Conservation (phyloP, 2,888 invertebrate genomes). For the Metellina segmentata region DNA sequence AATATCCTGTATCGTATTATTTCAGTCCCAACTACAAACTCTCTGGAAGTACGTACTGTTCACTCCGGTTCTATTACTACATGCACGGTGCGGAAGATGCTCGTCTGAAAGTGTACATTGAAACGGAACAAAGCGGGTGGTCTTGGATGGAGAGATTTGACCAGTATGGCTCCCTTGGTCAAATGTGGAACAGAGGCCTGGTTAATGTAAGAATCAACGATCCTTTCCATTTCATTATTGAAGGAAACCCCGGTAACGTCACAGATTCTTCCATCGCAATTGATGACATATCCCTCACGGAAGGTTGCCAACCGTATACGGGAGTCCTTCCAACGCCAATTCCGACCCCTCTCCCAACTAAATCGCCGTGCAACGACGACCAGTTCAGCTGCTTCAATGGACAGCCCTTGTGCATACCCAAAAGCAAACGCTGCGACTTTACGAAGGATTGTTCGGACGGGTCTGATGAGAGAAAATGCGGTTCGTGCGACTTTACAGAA, state of each 20-base stretch:
- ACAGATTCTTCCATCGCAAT: constrained; percentile 61
- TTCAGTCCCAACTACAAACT: constrained; percentile 68
- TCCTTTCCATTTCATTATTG: constrained; percentile 75
- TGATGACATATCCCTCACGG: constrained; percentile 75
- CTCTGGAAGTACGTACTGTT: constrained; percentile 24
- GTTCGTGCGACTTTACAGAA: constrained; percentile 74
- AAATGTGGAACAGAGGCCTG: constrained; percentile 66
- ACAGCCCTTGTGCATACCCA: constrained; percentile 61
- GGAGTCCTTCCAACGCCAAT: constrained; percentile 51
- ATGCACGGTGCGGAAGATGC: constrained; percentile 48
- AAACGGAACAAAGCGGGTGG: constrained; percentile 67
- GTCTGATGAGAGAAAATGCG: constrained; percentile 76
- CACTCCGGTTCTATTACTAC: constrained; percentile 74
- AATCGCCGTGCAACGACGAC: constrained; percentile 42
- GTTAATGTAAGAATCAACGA: constrained; percentile 20
- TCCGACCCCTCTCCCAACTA: constrained; percentile 65
- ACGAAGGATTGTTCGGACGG: constrained; percentile 71
- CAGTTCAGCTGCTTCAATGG: constrained; percentile 67
- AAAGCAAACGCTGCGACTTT: constrained; percentile 74
- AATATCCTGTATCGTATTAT: constrained; percentile 47
- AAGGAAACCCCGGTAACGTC: constrained; percentile 61
- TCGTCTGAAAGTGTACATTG: constrained; percentile 62
- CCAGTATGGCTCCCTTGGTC: constrained; percentile 58
- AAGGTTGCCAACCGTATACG: constrained; percentile 61
- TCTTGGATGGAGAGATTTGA: constrained; percentile 54